Evolutionary conservation across 2,797 vertebrate genomes (phyloP), one percentile per base, ranked within the genome.

Genomic region (Danio kyathit): DNA sequence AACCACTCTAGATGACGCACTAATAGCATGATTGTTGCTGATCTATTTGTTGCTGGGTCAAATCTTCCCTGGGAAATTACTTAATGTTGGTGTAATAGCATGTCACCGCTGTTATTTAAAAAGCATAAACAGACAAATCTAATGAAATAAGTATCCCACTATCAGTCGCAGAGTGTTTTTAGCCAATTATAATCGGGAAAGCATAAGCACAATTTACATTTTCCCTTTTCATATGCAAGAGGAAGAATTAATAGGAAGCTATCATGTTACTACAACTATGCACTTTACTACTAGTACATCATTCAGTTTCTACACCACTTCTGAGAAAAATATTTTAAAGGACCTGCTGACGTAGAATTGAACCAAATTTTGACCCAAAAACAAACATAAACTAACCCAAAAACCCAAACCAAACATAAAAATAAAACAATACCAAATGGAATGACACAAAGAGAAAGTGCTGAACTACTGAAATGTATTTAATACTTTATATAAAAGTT

Each of bases 11-110:
- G 66, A 82, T 77, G 73, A 75, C 13, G 21, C 84, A 74, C 80
- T 83, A 80, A 85, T 70, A 61, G 44, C 13, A 43, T 79, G 72
- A 83, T 87, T 79, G 74, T 85, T 73, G 59, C 21, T 60, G 54
- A 73, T 81, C 44, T 86, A 76, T 82, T 76, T 83, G 71, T 79
- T 79, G 79, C 17, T 5, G 48, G 51, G 56, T 80, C 79, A 80
- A 80, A 57, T 80, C 51, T 40, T 65, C 79, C 43, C 43, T 59
- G 16, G 49, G 52, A 80, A 65, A 80, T 80, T 7, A 44, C 51
- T 80, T 65, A 59, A 73, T 66, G 70, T 56, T 38, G 51, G 19
- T 66, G 61, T 74, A 80, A 46, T 73, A 54, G 60, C 60, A 48
- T 73, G 60, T 65, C 79, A 66, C 19, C 13, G 0, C 46, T 61